Conservation (phyloP, 2,797 vertebrate species). For the Podarcis siculus region DNA sequence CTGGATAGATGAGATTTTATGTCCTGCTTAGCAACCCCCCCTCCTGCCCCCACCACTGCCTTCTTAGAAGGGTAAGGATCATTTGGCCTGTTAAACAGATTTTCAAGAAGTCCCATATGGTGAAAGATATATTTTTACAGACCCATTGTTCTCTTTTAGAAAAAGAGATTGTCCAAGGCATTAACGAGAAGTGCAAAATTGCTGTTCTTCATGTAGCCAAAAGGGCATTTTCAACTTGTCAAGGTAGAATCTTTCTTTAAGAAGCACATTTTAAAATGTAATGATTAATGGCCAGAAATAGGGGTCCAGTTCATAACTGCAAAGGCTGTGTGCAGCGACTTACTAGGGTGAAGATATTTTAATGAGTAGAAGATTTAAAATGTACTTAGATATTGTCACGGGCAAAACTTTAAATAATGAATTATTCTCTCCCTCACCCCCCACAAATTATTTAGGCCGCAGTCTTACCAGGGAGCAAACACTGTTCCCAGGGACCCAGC, state of each 20-base stretch:
- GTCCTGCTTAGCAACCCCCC: neutral
- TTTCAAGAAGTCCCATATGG: conserved; percentile 63
- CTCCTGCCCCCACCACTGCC: neutral
- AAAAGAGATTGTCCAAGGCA: conserved; percentile 56
- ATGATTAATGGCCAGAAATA: conserved; percentile 51
- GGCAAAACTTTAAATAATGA: neutral
- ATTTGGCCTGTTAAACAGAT: conserved; percentile 46
- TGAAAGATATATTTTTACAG: conserved; percentile 65
- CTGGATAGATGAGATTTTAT: conserved; percentile 13
- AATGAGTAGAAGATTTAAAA: conserved; percentile 34
- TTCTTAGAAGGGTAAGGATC: conserved; percentile 34
- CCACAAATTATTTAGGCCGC: too few species aligned
- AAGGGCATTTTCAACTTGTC: conserved; percentile 59
- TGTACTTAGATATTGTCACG: neutral
- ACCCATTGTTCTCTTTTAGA: conserved; percentile 58
- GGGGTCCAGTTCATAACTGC: conserved; percentile 37
- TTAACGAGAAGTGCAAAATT: conserved; percentile 64
- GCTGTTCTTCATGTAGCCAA: conserved; percentile 43
- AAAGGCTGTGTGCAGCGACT: conserved; percentile 35
- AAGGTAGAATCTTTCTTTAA: conserved; percentile 62
- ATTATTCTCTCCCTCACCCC: neutral
- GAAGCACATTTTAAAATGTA: conserved; percentile 66
- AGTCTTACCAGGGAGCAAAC: too few species aligned
- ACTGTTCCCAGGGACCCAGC: too few species aligned
- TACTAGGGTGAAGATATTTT: conserved; percentile 35